Conservation (phyloP, 2,113 vertebrate genomes). For the Campylorhamphus procurvoides region DNA sequence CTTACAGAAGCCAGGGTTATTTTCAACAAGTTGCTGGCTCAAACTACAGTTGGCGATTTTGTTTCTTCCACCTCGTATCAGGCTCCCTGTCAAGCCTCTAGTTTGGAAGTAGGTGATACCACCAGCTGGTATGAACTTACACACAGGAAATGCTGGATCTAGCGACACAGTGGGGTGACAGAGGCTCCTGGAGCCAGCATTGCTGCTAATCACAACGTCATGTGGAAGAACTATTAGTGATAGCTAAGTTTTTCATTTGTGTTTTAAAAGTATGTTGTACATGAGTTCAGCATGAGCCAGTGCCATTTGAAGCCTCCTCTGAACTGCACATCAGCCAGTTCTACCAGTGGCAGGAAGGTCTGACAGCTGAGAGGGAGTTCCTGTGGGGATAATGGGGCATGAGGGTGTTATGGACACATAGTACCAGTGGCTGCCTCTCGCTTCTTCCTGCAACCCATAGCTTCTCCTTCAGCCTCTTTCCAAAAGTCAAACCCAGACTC, state of each 20-base stretch:
- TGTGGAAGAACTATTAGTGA: background rate
- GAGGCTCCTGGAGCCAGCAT: background rate
- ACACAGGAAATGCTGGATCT: background rate
- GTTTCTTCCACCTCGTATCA: background rate
- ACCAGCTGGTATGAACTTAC: no score
- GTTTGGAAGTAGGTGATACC: background rate
- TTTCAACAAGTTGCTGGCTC: background rate
- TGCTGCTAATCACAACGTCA: background rate
- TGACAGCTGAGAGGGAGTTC: background rate
- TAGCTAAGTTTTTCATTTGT: background rate
- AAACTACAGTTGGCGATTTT: background rate
- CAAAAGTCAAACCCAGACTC: background rate
- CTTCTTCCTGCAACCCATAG: background rate
- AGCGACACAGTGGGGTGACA: no score
- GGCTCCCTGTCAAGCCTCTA: background rate
- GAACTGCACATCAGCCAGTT: accelerated
- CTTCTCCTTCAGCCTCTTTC: background rate
- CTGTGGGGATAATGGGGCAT: background rate
- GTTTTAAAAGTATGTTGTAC: background rate
- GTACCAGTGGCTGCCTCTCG: background rate
- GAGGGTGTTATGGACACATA: background rate
- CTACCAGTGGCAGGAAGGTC: accelerated
- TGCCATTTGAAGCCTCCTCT: background rate
- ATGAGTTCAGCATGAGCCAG: accelerated
- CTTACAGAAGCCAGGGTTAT: background rate